Percentiles rank a stretch among this genome's conserved stretches.
phyloP scores from a whole-genome alignment of 92 coral and sea anemone species.

The Bergia sp. region DNA sequence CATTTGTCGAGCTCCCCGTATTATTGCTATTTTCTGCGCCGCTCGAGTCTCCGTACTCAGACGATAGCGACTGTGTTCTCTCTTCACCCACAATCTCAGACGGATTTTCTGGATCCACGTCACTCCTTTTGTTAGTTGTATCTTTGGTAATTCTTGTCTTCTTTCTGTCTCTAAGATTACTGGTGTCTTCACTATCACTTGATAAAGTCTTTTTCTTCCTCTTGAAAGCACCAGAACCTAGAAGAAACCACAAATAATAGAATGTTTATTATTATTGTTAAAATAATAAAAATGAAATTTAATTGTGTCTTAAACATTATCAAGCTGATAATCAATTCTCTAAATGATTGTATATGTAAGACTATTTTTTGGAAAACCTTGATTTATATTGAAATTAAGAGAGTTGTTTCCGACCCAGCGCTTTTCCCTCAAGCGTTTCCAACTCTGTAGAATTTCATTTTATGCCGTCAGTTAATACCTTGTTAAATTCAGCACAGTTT shows the following conservation, averaged over 20 bases:
- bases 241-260: background rate
- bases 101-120: background rate
- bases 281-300: too few species aligned
- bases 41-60: slow-evolving; percentile 18
- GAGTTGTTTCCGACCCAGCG: too few species aligned
- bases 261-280: too few species aligned
- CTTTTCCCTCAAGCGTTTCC: too few species aligned
- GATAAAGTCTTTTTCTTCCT: slow-evolving; percentile 52
- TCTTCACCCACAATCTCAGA: background rate
- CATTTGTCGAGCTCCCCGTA: background rate
- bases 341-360: too few species aligned
- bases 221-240: slow-evolving; percentile 44
- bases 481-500: too few species aligned
- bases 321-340: too few species aligned
- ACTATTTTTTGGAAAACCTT: too few species aligned
- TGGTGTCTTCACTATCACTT: slow-evolving; percentile 20
- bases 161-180: background rate
- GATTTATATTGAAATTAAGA: too few species aligned
- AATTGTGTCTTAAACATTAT: too few species aligned
- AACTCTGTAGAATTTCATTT: too few species aligned
- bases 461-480: too few species aligned
- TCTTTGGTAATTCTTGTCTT: background rate
- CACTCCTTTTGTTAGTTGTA: background rate
- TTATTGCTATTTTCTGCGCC: background rate
- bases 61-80: slow-evolving; percentile 7